Conservation (phyloP, 2,888 invertebrate species). For the Neria commutata region DNA sequence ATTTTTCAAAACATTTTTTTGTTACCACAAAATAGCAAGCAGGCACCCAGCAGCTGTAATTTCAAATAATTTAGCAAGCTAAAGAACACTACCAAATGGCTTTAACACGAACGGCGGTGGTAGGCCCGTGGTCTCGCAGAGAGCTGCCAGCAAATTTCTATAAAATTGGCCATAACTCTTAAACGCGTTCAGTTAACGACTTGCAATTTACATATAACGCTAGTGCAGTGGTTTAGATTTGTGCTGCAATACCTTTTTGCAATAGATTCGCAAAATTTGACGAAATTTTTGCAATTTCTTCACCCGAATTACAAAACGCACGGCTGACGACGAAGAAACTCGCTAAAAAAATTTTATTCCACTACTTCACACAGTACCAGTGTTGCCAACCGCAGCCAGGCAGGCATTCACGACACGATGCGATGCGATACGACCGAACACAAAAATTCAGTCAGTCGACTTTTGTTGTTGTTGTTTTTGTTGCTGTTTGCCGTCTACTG, state of each 20-base stretch:
- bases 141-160: too few relatives aligned
- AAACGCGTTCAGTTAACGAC: conserved; percentile 9
- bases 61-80: not conserved
- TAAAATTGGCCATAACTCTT: conserved; percentile 3
- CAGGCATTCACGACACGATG: too few relatives aligned
- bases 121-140: not conserved
- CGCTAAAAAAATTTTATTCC: conserved; percentile 45
- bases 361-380: not conserved
- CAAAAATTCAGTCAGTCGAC: too few relatives aligned
- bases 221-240: conserved; percentile 36
- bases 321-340: conserved; percentile 48
- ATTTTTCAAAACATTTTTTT: not conserved
- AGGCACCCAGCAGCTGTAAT: not conserved
- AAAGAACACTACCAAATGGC: not conserved
- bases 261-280: conserved; percentile 48
- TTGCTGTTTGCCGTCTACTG: too few relatives aligned
- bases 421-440: too few relatives aligned
- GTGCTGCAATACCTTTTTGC: conserved; percentile 43
- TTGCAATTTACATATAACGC: conserved; percentile 30
- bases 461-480: too few relatives aligned
- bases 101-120: not conserved
- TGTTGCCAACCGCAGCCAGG: too few relatives aligned
- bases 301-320: conserved; percentile 52
- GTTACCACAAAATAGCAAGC: not conserved
- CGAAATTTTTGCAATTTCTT: conserved; percentile 48